These are phyloP conservation scores for Spea bombifrons DNA, from an alignment of 2,113 vertebrate genomes.

Conservation along the genomic window DNA sequence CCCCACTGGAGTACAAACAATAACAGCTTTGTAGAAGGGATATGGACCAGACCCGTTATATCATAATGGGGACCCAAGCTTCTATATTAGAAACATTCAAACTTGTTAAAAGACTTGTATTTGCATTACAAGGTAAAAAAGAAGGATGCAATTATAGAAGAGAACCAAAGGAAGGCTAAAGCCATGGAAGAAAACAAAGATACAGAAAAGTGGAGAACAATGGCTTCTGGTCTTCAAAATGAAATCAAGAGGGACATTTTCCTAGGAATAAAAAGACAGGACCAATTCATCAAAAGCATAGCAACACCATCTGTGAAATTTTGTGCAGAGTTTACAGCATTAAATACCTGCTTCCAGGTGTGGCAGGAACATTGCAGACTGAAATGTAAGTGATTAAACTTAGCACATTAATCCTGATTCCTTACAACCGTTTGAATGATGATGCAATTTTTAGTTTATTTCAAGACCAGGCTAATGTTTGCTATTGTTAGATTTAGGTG, in stretches of 20 bases:
- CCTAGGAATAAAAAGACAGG: constrained; percentile 47
- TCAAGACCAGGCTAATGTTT: too few species aligned
- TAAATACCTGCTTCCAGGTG: constrained; percentile 49
- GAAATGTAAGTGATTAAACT: constrained; percentile 37
- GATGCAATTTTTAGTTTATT: too few species aligned
- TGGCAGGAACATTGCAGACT: constrained; percentile 46
- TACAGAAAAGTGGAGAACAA: constrained; percentile 28
- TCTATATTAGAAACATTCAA: too few species aligned
- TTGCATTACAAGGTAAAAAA: constrained; percentile 43
- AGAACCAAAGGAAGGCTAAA: constrained; percentile 46
- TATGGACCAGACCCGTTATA: too few species aligned
- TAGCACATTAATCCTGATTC: not conserved
- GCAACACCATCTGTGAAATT: constrained; percentile 40
- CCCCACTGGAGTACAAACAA: too few species aligned
- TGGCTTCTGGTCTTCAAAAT: constrained; percentile 29
- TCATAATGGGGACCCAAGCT: too few species aligned
- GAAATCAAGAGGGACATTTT: constrained; percentile 48
- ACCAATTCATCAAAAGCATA: constrained; percentile 46
- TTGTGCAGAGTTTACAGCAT: constrained; percentile 43
- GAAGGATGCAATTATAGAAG: constrained; percentile 44
- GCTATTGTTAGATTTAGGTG: too few species aligned
- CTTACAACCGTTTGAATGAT: too few species aligned
- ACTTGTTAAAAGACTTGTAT: too few species aligned
- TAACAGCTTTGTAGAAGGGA: too few species aligned
- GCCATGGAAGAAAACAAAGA: constrained; percentile 22